A percentile compares a stretch with the other conserved stretches of the same genome.
Evolutionary conservation across 2,888 invertebrate genomes (phyloP).

Genomic region (Athrips mouffetella): DNA sequence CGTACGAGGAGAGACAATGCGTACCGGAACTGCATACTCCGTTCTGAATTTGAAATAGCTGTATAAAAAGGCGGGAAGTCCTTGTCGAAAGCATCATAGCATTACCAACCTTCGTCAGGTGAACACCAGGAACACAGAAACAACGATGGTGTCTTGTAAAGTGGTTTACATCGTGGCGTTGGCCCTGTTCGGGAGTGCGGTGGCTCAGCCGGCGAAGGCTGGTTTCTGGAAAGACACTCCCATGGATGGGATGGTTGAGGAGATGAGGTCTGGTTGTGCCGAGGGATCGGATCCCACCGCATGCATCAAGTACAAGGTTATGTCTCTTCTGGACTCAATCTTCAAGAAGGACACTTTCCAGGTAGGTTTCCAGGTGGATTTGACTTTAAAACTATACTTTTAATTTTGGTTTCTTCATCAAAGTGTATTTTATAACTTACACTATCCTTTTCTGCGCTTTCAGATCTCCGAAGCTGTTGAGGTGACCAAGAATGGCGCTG

Average conservation of each 20-base stretch:
- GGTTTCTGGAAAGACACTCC: slow-evolving; percentile 84
- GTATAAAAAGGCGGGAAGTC: slow-evolving; percentile 74
- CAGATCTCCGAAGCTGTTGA: slow-evolving; percentile 87
- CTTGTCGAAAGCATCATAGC: slow-evolving; percentile 73
- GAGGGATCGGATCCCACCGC: slow-evolving; percentile 87
- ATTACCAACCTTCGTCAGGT: slow-evolving; percentile 62
- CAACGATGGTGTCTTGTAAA: slow-evolving; percentile 69
- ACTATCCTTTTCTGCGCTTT: not conserved
- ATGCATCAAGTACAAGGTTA: slow-evolving; percentile 90
- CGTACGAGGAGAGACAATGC: slow-evolving; percentile 64
- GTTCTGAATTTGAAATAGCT: slow-evolving; percentile 77
- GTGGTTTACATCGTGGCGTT: slow-evolving; percentile 70
- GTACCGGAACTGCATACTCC: slow-evolving; percentile 68
- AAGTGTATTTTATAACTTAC: not conserved
- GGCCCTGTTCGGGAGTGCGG: slow-evolving; percentile 77
- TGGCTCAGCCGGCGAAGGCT: slow-evolving; percentile 80
- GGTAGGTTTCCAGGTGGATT: too few species aligned
- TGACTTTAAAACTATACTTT: too few species aligned
- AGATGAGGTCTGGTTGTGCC: slow-evolving; percentile 85
- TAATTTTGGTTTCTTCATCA: not conserved
- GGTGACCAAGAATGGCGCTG: slow-evolving; percentile 84
- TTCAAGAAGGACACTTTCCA: slow-evolving; percentile 88
- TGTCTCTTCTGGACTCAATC: slow-evolving; percentile 86
- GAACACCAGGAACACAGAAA: slow-evolving; percentile 52
- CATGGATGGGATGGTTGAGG: slow-evolving; percentile 85